Conservation (phyloP, 2,113 vertebrate species). For the Casuarius casuarius region DNA sequence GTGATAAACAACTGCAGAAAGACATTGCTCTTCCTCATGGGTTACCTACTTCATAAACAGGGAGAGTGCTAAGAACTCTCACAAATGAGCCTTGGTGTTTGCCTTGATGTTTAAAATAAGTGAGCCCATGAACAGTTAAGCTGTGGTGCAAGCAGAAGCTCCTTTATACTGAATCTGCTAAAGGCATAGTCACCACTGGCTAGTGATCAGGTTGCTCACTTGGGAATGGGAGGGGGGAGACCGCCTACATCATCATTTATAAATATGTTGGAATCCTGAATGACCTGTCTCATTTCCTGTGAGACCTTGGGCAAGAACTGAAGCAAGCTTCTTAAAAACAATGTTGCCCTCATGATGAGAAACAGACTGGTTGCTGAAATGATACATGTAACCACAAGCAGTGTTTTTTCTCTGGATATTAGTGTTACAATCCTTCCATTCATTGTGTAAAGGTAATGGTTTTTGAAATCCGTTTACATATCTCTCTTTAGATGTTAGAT, state of each 20-base stretch:
- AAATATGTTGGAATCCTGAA: neutral
- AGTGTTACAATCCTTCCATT: neutral
- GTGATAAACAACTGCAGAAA: neutral
- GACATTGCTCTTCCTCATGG: neutral
- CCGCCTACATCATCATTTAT: neutral
- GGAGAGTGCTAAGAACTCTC: neutral
- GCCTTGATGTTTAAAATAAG: neutral
- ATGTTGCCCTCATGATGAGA: rapidly evolving
- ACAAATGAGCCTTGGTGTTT: neutral
- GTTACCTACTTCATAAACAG: neutral
- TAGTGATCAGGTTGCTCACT: neutral
- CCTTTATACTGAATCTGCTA: neutral
- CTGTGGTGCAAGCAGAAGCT: neutral
- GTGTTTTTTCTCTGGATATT: neutral
- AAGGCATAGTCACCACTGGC: neutral
- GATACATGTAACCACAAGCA: neutral
- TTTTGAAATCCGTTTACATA: neutral
- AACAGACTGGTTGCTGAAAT: neutral
- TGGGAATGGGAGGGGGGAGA: rapidly evolving
- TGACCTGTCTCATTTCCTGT: neutral
- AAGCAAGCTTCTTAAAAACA: neutral
- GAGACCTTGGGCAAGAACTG: neutral
- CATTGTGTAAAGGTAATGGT: neutral
- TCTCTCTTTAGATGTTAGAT: conserved; percentile 82
- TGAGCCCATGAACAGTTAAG: rapidly evolving